These are phyloP conservation scores for Tragulus kanchil DNA, from an alignment of 2,113 vertebrate species.

Conservation along the genomic window DNA sequence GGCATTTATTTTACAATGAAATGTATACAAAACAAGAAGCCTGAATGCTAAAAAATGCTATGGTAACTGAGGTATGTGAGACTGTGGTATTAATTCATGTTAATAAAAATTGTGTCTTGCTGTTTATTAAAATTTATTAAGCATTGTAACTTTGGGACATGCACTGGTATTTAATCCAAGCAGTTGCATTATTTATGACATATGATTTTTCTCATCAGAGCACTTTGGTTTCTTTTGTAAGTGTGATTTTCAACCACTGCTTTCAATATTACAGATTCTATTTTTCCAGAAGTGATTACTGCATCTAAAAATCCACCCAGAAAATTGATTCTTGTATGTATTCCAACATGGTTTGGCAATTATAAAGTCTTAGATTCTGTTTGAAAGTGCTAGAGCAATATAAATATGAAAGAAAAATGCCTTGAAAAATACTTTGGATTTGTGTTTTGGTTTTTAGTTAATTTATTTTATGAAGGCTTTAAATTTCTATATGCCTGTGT, in stretches of 20 bases:
- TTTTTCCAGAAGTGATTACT: conserved; percentile 16
- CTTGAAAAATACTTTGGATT: background rate
- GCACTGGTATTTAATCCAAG: background rate
- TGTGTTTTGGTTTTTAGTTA: background rate
- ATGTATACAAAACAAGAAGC: background rate
- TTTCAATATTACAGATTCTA: background rate
- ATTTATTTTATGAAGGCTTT: background rate
- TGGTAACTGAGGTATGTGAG: background rate
- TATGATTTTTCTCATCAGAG: background rate
- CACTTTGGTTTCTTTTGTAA: background rate
- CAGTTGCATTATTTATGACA: background rate
- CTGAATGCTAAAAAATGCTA: background rate
- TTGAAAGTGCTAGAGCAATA: background rate
- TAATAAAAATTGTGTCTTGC: background rate
- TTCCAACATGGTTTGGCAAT: background rate
- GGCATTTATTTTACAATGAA: background rate
- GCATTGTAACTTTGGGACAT: background rate
- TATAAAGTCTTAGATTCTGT: background rate
- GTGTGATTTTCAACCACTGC: background rate
- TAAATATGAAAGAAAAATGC: conserved; percentile 11
- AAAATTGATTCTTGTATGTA: background rate
- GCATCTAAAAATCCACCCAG: background rate
- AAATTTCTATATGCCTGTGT: background rate
- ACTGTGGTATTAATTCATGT: background rate
- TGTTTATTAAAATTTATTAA: background rate